phyloP scores from a whole-genome alignment of 2,113 vertebrate species.

The Percina caprodes region DNA sequence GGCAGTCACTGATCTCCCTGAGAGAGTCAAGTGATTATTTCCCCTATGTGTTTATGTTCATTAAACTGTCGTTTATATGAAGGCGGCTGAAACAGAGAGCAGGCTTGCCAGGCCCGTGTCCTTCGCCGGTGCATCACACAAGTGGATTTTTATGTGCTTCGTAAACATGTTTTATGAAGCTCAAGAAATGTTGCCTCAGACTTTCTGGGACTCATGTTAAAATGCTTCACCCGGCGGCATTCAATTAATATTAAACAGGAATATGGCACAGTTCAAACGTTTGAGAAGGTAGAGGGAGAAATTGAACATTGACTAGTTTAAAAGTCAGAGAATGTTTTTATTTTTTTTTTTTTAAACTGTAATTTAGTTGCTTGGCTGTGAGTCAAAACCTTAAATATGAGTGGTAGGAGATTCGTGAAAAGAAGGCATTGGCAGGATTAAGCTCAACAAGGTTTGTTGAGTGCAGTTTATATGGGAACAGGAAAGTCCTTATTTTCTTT shows the following conservation, averaged over 20 bases:
- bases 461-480: constrained; percentile 21
- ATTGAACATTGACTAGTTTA: constrained; percentile 4
- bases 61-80: constrained; percentile 55
- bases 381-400: constrained; percentile 16
- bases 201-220: constrained; percentile 36
- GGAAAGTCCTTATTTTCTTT: constrained; percentile 8
- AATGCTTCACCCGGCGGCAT: constrained; percentile 31
- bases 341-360: not conserved
- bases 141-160: constrained; percentile 66
- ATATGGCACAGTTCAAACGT: constrained; percentile 32
- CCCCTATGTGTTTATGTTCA: constrained; percentile 63
- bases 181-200: constrained; percentile 43
- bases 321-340: not conserved
- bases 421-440: constrained; percentile 18
- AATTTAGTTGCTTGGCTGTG: not conserved
- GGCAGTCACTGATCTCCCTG: constrained; percentile 37
- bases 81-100: constrained; percentile 28
- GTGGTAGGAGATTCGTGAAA: constrained; percentile 6
- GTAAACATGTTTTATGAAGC: constrained; percentile 55
- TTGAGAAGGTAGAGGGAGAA: not conserved
- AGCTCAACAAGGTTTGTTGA: not conserved
- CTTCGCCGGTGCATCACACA: constrained; percentile 36
- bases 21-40: constrained; percentile 69
- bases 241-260: constrained; percentile 56
- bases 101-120: constrained; percentile 13